A percentile compares a stretch with the other conserved stretches of the same genome.
Conservation (phyloP, 1,140 invertebrate species). For the Drosophila bocki region DNA sequence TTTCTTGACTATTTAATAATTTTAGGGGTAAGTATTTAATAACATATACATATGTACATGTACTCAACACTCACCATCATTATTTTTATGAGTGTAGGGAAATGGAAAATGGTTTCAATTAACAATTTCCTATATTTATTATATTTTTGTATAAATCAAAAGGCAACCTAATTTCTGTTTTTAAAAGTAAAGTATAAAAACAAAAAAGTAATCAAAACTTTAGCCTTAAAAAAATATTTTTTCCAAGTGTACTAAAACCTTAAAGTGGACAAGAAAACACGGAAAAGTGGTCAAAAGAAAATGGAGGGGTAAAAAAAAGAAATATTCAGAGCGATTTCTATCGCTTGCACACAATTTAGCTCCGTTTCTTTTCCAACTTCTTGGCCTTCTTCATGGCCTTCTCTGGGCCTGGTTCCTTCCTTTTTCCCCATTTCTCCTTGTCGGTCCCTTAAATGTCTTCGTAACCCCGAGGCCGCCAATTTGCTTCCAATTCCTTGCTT, state of each 20-base stretch:
- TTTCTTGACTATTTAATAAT: too few species aligned
- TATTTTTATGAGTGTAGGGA: too few species aligned
- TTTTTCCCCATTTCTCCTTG: slow-evolving; percentile 39
- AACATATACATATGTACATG: too few species aligned
- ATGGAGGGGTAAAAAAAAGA: slow-evolving; percentile 1
- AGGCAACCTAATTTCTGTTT: too few species aligned
- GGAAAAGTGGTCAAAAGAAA: slow-evolving; percentile 28
- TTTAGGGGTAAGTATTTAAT: too few species aligned
- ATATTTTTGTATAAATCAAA: too few species aligned
- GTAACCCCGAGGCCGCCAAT: slow-evolving; percentile 65
- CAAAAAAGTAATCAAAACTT: neutral
- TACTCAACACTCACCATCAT: too few species aligned
- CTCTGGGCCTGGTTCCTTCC: slow-evolving; percentile 2
- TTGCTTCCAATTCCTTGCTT: slow-evolving; percentile 76
- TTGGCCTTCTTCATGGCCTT: slow-evolving; percentile 28
- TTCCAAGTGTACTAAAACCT: neutral
- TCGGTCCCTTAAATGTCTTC: slow-evolving; percentile 55
- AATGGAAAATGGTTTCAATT: too few species aligned
- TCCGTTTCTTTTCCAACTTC: slow-evolving; percentile 38
- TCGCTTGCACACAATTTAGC: slow-evolving; percentile 53
- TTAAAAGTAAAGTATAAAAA: too few species aligned
- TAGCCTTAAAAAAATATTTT: neutral
- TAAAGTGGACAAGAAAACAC: slow-evolving; percentile 34
- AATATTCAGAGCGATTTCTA: slow-evolving; percentile 38
- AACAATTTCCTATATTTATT: too few species aligned